Conservation (phyloP, 2,113 vertebrate species). For the Terrapene triunguis region DNA sequence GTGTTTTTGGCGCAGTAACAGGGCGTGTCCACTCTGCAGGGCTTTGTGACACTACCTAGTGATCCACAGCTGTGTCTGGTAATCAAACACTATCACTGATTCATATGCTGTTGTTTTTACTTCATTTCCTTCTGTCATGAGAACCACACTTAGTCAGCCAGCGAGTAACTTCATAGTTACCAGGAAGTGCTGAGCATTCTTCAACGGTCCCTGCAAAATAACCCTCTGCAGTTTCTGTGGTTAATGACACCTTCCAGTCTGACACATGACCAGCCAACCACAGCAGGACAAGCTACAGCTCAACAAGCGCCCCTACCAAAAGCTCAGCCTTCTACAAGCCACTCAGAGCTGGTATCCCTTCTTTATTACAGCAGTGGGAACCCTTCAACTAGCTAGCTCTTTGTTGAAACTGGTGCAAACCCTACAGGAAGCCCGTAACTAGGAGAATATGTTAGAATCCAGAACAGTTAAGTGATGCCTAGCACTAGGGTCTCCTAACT, state of each 20-base stretch:
- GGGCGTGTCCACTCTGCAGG: slow-evolving; percentile 20
- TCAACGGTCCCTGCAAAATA: neutral
- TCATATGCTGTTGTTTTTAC: neutral
- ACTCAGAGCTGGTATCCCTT: neutral
- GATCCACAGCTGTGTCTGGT: neutral
- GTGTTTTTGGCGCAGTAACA: neutral
- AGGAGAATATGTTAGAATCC: too few relatives aligned
- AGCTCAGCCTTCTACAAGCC: neutral
- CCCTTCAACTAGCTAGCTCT: neutral
- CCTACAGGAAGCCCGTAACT: neutral
- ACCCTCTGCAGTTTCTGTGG: neutral
- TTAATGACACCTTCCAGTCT: neutral
- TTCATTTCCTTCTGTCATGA: neutral
- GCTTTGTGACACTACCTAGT: neutral
- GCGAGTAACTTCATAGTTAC: neutral
- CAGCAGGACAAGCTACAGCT: neutral
- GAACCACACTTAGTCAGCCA: neutral
- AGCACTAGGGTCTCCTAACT: neutral
- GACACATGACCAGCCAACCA: neutral
- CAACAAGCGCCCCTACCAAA: neutral
- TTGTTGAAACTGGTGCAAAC: neutral
- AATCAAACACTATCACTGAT: neutral
- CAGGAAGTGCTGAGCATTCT: neutral
- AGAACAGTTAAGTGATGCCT: neutral
- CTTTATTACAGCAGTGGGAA: neutral